These are phyloP conservation scores for Gadopsis bispinosus DNA, from an alignment of 2,797 vertebrate species.

Conservation along the genomic window DNA sequence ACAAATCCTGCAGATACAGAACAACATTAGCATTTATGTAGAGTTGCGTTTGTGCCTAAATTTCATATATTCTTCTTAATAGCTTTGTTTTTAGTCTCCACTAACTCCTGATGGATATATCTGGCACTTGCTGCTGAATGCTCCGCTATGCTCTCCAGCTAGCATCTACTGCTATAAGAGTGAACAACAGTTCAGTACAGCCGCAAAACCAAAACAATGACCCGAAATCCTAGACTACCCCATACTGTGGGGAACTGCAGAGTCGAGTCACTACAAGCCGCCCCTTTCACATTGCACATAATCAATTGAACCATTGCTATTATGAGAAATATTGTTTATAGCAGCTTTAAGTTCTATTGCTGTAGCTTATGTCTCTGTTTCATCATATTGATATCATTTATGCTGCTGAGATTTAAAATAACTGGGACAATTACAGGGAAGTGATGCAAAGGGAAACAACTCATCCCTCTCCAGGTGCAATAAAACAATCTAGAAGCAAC, in stretches of 20 bases:
- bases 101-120: not conserved
- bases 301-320: conserved; percentile 3
- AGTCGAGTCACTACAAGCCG: not conserved
- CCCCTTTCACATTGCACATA: not conserved
- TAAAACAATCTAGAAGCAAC: not conserved
- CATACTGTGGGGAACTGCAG: not conserved
- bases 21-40: not conserved
- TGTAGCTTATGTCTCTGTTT: not conserved
- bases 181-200: not conserved
- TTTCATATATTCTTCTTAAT: not conserved
- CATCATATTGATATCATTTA: not conserved
- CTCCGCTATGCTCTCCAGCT: not conserved
- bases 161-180: not conserved
- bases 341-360: not conserved
- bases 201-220: conserved; percentile 26
- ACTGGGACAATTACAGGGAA: not conserved
- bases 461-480: conserved; percentile 15
- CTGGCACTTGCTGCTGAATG: not conserved
- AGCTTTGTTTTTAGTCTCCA: not conserved
- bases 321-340: not conserved
- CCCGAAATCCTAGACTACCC: conserved; percentile 9
- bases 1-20: not conserved
- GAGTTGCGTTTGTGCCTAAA: not conserved
- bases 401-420: not conserved
- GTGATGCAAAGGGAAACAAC: not conserved